Evolutionary conservation across 1,140 invertebrate species (phyloP), one percentile per base, ranked within the genome.

Genomic region (Saccostrea glomerata): DNA sequence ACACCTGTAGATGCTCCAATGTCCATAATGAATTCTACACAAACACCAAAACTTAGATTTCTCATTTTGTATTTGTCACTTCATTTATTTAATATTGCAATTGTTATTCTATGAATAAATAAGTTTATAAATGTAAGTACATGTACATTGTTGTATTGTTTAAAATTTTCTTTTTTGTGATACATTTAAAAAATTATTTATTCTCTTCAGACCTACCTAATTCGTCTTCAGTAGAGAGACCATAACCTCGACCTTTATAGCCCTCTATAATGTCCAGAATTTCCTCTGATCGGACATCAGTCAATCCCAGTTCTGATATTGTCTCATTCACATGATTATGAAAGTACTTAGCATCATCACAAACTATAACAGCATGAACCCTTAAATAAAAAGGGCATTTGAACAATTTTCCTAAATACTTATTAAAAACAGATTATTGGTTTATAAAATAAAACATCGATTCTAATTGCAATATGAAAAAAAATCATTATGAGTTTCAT

Each of bases 191-290:
- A 47, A 47, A 47, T 47, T 47, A 7, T 47, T 36, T n/a, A 20
- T 17, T 60, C 5, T 63, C 58, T 63, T 63, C 17, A 63, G 17
- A 82, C 84, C 66, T 84, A 94, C 93, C 91, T 54, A 94, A 84
- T 88, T 94, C 93, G 82, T 93, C 92, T 66, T 90, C 86, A 25
- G 92, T 92, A n/a, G 92, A 93, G 56, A 93, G 70, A 12, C 91
- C 93, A 92, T 94, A 94, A 36, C 94, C 94, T 25, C 85, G 36
- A 23, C 93, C 94, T 88, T 92, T 92, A 85, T 93, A 90, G 30
- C 92, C 93, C 23, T 94, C 92, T 36, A 94, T 88, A 36, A 94
- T 90, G 86, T 94, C 87, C 17, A 94, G 82, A 82, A 94, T 90
- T 66, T 93, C 88, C 23, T 91, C 82, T 70, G 91, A 91, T 40